Conservation (phyloP, 2,888 invertebrate genomes). For the Laothoe populi region DNA sequence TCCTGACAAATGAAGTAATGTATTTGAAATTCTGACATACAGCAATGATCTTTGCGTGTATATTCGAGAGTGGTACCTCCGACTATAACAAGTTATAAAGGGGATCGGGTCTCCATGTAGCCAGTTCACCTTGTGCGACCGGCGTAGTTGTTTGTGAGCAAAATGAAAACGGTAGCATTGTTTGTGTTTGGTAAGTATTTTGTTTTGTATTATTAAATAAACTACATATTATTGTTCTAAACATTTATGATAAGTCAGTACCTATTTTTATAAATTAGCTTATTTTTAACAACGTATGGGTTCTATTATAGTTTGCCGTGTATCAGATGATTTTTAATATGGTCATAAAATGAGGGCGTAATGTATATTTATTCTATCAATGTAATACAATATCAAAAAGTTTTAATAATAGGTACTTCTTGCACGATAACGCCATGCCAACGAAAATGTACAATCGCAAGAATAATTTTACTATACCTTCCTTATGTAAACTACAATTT, state of each 20-base stretch:
- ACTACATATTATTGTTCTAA: not conserved
- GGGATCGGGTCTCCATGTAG: conserved; percentile 45
- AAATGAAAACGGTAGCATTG: conserved; percentile 68
- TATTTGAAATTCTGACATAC: conserved; percentile 30
- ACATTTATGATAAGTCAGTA: not conserved
- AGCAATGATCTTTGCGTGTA: conserved; percentile 33
- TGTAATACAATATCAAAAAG: too few species aligned
- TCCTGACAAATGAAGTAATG: conserved; percentile 33
- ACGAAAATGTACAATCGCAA: too few species aligned
- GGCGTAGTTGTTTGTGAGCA: conserved; percentile 48
- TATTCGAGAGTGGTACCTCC: conserved; percentile 40
- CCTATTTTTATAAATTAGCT: not conserved
- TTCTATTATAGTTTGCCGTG: too few species aligned
- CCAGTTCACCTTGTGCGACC: conserved; percentile 55
- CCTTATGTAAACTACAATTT: too few species aligned
- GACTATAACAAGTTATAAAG: conserved; percentile 57
- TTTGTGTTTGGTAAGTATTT: conserved; percentile 69
- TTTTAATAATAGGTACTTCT: too few species aligned
- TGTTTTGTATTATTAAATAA: conserved; percentile 4
- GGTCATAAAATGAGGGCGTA: too few species aligned
- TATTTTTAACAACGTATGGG: too few species aligned
- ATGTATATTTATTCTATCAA: too few species aligned
- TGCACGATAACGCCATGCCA: too few species aligned
- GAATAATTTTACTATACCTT: too few species aligned
- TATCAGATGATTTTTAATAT: too few species aligned